Evolutionary conservation across 2,888 invertebrate genomes (phyloP), one percentile per base, ranked within the genome.

Genomic region (Hypomecis atomaria): DNA sequence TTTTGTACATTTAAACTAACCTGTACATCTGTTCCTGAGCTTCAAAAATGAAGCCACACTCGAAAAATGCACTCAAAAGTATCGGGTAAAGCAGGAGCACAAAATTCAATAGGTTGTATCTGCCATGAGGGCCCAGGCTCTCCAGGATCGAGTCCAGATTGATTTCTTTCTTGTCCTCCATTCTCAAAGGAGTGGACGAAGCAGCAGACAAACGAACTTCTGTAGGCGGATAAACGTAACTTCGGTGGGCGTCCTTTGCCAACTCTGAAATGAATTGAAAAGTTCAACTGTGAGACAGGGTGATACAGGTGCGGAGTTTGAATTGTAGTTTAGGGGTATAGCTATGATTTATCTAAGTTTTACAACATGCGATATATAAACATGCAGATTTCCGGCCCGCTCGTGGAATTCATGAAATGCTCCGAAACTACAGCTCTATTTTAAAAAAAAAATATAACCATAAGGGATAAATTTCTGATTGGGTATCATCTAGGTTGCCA

Each of bases 21-120:
- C 92, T 86, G 75, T 92, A 92, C 59, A 72, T 72, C 43, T 85
- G 83, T 68, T 87, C 85, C 64, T 88, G 88, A 0, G 92, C 92
- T 78, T 92, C 92, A 77, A 91, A 92, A 61, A 92, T 91, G 71
- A 88, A 92, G 0, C 92, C 92, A 67, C 91, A 90, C 58, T 92
- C 92, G 64, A 87, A 92, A 79, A 92, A 92, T 68, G 87, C 87
- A 75, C 91, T 92, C 70, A 92, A 67, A 45, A 92, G 70, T 57
- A 92, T 75, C 6, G 92, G 92, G 66, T 87, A 92, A 2, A 92
- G 82, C 0, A 92, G 75, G 0, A 92, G 73, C 7, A 86, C 88
- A 71, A 91, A 92, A 74, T 91, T 91, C 70, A 92, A 74, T 48
- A 92, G 75, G 76, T 92, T 92, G 77, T 90, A 92, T 67, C 90